These are phyloP conservation scores for Ptyas mucosa DNA, from an alignment of 2,113 vertebrate species.

Conservation along the genomic window DNA sequence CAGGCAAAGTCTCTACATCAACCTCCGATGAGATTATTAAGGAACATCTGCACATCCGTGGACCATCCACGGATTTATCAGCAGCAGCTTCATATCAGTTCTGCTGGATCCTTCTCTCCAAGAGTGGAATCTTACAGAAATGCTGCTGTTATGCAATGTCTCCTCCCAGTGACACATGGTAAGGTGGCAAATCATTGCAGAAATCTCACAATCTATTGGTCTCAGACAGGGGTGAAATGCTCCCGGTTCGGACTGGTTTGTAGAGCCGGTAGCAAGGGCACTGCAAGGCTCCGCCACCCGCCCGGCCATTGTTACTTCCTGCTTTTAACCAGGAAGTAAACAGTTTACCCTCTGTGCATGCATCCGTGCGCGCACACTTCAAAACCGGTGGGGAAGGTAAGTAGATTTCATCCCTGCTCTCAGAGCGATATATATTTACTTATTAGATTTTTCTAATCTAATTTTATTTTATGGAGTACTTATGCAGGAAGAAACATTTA, in stretches of 20 bases:
- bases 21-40: not conserved
- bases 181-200: not conserved
- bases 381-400: no score
- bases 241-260: no score
- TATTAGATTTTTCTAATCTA: not conserved
- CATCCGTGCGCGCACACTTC: no score
- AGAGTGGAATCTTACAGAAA: not conserved
- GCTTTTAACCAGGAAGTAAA: no score
- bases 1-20: not conserved
- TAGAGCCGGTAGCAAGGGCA: no score
- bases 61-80: not conserved
- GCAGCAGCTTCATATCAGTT: not conserved
- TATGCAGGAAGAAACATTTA: not conserved
- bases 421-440: not conserved
- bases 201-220: not conserved
- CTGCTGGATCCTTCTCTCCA: not conserved
- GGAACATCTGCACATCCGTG: not conserved
- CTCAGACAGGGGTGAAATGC: no score
- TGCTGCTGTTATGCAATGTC: not conserved
- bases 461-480: not conserved
- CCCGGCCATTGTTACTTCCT: no score
- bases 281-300: no score
- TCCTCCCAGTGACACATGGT: not conserved
- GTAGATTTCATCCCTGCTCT: not conserved
- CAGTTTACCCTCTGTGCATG: no score